Evolutionary conservation across 2,888 invertebrate species (phyloP).

Genomic region (Leucozona laternaria): DNA sequence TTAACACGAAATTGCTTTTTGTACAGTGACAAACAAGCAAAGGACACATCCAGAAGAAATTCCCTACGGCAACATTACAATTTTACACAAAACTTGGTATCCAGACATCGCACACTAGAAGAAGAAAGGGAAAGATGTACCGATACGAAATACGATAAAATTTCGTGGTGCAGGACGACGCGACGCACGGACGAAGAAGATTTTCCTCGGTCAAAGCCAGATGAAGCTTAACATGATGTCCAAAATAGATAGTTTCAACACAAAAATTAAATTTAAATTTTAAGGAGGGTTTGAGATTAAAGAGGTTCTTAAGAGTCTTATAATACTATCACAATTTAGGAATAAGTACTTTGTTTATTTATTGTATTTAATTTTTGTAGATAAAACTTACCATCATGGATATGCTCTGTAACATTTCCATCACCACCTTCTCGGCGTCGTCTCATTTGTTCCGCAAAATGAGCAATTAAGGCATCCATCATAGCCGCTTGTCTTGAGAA

Average conservation of each 20-base stretch:
- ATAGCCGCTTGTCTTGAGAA: slow-evolving; percentile 90
- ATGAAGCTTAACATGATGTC: slow-evolving; percentile 31
- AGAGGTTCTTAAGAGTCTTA: neutral
- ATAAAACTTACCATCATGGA: slow-evolving; percentile 82
- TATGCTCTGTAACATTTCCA: slow-evolving; percentile 81
- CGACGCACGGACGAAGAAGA: neutral
- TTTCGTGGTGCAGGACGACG: neutral
- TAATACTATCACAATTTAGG: neutral
- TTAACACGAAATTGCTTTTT: slow-evolving; percentile 73
- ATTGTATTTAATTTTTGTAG: neutral
- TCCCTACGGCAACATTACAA: slow-evolving; percentile 59
- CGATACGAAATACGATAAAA: neutral
- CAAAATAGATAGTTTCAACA: slow-evolving; percentile 12
- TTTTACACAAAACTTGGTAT: slow-evolving; percentile 58
- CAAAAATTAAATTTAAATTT: slow-evolving; percentile 44
- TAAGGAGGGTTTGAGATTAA: slow-evolving; percentile 6
- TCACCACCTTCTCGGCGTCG: slow-evolving; percentile 85
- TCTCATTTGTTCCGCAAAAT: slow-evolving; percentile 91
- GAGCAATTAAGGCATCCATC: slow-evolving; percentile 94
- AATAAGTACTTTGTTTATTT: neutral
- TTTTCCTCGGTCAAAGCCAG: slow-evolving; percentile 3
- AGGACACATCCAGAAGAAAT: slow-evolving; percentile 58
- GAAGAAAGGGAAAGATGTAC: neutral
- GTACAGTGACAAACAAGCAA: slow-evolving; percentile 69
- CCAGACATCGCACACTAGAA: slow-evolving; percentile 13